phyloP scores from a whole-genome alignment of 1,140 invertebrate genomes.

The Drosophila bifasciata region DNA sequence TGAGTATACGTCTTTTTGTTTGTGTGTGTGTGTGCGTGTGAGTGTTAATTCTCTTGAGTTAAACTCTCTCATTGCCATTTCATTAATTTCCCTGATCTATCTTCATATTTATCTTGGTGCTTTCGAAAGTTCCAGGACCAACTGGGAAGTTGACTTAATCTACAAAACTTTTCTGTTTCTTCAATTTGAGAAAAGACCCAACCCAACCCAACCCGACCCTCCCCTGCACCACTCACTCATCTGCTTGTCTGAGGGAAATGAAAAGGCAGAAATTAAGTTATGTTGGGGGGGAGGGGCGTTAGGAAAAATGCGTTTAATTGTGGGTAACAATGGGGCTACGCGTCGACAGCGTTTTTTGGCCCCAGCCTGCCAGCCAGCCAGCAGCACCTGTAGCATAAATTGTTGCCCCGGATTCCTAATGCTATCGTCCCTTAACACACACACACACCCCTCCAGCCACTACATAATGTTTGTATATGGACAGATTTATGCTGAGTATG shows the following conservation, averaged over 20 bases:
- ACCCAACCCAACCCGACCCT: background rate
- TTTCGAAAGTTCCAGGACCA: background rate
- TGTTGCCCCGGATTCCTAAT: constrained; percentile 18
- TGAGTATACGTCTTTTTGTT: too few species aligned
- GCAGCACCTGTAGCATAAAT: constrained; percentile 74
- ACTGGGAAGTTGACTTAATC: constrained; percentile 10
- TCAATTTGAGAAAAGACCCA: background rate
- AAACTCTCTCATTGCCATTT: background rate
- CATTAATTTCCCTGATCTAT: too few species aligned
- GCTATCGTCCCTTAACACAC: too few species aligned
- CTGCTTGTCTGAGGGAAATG: background rate
- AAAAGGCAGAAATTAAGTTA: constrained; percentile 30
- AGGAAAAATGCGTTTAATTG: constrained; percentile 68
- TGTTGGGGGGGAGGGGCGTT: constrained; percentile 3
- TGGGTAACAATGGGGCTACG: constrained; percentile 33
- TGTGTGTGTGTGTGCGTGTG: too few species aligned
- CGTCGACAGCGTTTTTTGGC: background rate
- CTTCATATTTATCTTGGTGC: too few species aligned
- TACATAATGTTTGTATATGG: constrained; percentile 57
- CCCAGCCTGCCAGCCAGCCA: constrained; percentile 24
- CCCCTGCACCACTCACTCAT: background rate
- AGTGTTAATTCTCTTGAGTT: too few species aligned
- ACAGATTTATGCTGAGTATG: constrained; percentile 79
- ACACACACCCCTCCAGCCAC: too few species aligned
- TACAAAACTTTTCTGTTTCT: background rate